Percentiles rank a stretch among this genome's conserved stretches.
phyloP scores from a whole-genome alignment of 2,797 vertebrate genomes.

The Esox lucius region DNA sequence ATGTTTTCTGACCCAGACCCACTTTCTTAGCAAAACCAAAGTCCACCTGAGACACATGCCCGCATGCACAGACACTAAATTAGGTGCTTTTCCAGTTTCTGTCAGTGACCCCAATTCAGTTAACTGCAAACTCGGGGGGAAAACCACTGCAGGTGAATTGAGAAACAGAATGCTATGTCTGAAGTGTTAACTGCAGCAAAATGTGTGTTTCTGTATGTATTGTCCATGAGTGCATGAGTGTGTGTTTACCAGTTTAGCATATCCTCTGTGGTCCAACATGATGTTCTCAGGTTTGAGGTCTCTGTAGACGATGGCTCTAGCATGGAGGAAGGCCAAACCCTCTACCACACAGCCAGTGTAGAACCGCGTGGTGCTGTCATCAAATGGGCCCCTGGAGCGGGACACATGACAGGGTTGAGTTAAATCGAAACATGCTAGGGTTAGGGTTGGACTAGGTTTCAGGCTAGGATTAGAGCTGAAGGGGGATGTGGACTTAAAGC shows the following conservation, averaged over 20 bases:
- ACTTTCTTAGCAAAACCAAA: constrained; percentile 76
- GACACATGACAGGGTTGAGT: background rate
- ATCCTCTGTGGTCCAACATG: constrained; percentile 67
- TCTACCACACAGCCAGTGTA: constrained; percentile 71
- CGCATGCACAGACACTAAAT: background rate
- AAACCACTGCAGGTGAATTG: background rate
- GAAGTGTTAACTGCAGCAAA: background rate
- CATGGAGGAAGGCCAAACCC: constrained; percentile 67
- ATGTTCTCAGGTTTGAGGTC: constrained; percentile 76
- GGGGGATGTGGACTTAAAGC: no score
- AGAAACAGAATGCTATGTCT: background rate
- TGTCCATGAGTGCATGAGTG: constrained; percentile 3
- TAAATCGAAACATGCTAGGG: background rate
- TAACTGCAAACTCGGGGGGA: background rate
- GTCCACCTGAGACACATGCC: constrained; percentile 55
- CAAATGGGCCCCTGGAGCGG: constrained; percentile 62
- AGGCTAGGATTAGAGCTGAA: background rate
- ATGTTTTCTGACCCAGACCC: constrained; percentile 72
- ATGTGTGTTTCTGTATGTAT: background rate
- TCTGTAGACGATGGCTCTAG: constrained; percentile 70
- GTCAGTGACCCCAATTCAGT: background rate
- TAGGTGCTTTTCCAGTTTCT: background rate
- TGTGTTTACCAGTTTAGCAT: constrained; percentile 63
- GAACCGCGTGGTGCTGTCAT: constrained; percentile 67
- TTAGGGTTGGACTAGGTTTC: background rate